These are phyloP conservation scores for Papilio protenor DNA, from an alignment of 2,888 invertebrate species.

Conservation along the genomic window DNA sequence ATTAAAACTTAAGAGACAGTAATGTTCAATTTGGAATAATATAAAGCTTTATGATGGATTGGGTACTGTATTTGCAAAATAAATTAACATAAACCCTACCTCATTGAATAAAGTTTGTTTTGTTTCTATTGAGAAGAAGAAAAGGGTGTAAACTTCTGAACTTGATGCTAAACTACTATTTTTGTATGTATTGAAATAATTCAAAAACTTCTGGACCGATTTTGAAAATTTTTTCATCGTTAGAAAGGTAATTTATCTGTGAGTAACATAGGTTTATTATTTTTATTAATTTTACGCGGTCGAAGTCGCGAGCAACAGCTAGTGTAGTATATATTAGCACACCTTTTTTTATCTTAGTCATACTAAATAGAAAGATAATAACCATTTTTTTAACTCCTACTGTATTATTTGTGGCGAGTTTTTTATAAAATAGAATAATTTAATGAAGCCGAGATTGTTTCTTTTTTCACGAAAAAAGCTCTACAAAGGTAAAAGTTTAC, in stretches of 20 bases:
- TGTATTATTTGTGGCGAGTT: background rate
- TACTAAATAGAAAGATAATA: too few relatives aligned
- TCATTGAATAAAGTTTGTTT: too few relatives aligned
- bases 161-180: background rate
- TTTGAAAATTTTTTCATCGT: too few relatives aligned
- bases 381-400: too few relatives aligned
- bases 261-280: background rate
- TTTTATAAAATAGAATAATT: slow-evolving; percentile 6
- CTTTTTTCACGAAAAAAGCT: slow-evolving; percentile 6
- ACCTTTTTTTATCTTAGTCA: too few relatives aligned
- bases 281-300: background rate
- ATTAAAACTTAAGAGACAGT: background rate
- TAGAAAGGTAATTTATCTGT: too few relatives aligned
- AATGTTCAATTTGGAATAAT: background rate
- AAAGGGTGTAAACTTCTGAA: background rate
- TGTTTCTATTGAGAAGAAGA: background rate
- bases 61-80: background rate
- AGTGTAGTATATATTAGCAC: too few relatives aligned
- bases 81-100: background rate
- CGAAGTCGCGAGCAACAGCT: background rate
- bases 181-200: too few relatives aligned
- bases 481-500: slow-evolving; percentile 14
- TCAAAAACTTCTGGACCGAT: too few relatives aligned
- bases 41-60: background rate
- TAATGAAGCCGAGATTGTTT: slow-evolving; percentile 5